Evolutionary conservation across 2,888 invertebrate species (phyloP), one percentile per base, ranked within the genome.

Genomic region (Anaspis maculata): DNA sequence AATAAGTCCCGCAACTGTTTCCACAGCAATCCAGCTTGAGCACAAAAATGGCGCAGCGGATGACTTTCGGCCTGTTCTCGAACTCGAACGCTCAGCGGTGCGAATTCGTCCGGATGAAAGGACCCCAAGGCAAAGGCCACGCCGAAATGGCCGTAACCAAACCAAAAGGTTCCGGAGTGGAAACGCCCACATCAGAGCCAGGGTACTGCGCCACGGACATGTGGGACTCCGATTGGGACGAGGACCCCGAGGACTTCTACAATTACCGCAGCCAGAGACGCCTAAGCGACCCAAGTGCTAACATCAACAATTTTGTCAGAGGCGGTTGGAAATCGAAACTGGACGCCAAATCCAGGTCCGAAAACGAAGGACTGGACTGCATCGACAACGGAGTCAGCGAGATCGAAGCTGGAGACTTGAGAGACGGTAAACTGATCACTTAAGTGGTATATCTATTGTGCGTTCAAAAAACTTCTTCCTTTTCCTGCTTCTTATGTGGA

Each of bases 61-160:
- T 94, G 90, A 90, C 91, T 30, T 86, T 94, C 64, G 94, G 94
- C 0, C 74, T 90, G 42, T 85, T 89, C 59, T 86, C 85, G 44
- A 73, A 74, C 27, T 77, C 80, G 34, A 68, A 71, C 30, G 77
- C 81, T 30, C 87, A 89, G 64, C 77, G 96, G 34, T 89, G 96
- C 58, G 97, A 98, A 70, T 98, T 96, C 71, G 95, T 98, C 28
- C 77, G 94, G 39, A 94, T 98, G 94, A 87, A 95, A 67, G 97
- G 97, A 9, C 97, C 97, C 9, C 83, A 86, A 58, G 92, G 91
- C 45, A 95, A 94, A 70, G 91, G 89, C 0, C 89, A 92, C 68
- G 96, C 96, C 0, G 96, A 98, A 72, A 94, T 97, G 88, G 95
- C 95, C 1, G 90, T 91, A 28, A 85, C 87, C n/a, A 82, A 89